Evolutionary conservation across 2,113 vertebrate genomes (phyloP), one percentile per base, ranked within the genome.

Genomic region (Hepsetus odoe): DNA sequence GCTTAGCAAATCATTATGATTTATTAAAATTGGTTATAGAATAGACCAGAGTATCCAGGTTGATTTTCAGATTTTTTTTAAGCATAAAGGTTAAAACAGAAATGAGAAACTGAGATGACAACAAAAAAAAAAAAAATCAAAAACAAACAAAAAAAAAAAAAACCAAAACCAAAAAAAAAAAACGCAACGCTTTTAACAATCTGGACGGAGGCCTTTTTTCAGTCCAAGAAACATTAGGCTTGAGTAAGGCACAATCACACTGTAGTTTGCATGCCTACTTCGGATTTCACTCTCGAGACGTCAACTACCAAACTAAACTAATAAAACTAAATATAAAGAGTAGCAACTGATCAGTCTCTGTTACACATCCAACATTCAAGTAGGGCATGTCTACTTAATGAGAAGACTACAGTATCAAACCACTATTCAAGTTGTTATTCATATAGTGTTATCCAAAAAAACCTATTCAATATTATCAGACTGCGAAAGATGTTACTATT

Each of bases 21-120:
- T 76, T 67, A 76, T 76, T 76, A 35, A 28, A 55, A 38, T 66
- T 16, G 10, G 61, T 65, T 53, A 38, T 22, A 55, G 42, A 53
- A 35, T 8, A 65, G 24, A 61, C 11, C 4, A 24, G 18, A 13
- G 9, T n/a, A n/a, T n/a, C n/a, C n/a, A n/a, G n/a, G n/a, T n/a
- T n/a, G n/a, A n/a, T n/a, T n/a, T n/a, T n/a, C n/a, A n/a, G n/a
- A n/a, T n/a, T n/a, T n/a, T 38, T 2, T 38, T 35, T n/a, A 35
- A 20, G 61, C 61, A 69, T 20, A 28, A 0, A 49, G 2, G 9
- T 30, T 3, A 70, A 51, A 22, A 16, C 42, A 51, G 14, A 18
- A 69, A 10, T 20, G 2, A 28, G 24, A 69, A 69, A 30, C 20
- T 7, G 20, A 24, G 22, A 69, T 28, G 40, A 7, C 18, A 69